Conservation (phyloP, 2,888 invertebrate species). For the Colostygia pectinataria region DNA sequence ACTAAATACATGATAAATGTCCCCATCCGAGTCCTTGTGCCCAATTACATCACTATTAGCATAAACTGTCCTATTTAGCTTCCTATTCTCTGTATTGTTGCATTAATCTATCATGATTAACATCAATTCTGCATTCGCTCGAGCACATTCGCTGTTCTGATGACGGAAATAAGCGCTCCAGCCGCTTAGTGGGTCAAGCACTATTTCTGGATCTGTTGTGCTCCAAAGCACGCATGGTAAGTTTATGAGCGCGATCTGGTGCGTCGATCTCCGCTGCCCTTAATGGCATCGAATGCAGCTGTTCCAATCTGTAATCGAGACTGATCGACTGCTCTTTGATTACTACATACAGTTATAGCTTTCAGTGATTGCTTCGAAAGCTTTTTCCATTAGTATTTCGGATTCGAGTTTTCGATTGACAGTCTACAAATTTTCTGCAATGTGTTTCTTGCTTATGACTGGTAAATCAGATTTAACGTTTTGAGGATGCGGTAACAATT, state of each 20-base stretch:
- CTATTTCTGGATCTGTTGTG: slow-evolving; percentile 77
- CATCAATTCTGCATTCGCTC: slow-evolving; percentile 49
- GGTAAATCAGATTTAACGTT: slow-evolving; percentile 8
- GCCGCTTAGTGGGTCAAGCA: slow-evolving; percentile 78
- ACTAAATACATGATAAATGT: slow-evolving; percentile 23
- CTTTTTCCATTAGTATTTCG: slow-evolving; percentile 13
- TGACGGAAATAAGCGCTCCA: slow-evolving; percentile 82
- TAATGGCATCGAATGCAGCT: slow-evolving; percentile 53
- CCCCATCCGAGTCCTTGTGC: slow-evolving; percentile 20
- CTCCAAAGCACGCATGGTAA: slow-evolving; percentile 65
- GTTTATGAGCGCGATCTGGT: slow-evolving; percentile 62
- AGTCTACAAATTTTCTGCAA: slow-evolving; percentile 12
- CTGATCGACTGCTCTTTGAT: slow-evolving; percentile 22
- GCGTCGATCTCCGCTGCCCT: slow-evolving; percentile 47
- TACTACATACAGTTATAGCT: slow-evolving; percentile 17
- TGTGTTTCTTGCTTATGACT: slow-evolving; percentile 12
- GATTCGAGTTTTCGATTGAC: slow-evolving; percentile 12
- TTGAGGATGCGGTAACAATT: slow-evolving; percentile 2
- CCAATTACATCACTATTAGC: slow-evolving; percentile 26
- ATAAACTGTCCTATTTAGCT: slow-evolving; percentile 23
- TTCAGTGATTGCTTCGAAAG: slow-evolving; percentile 9
- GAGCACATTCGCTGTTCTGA: slow-evolving; percentile 57
- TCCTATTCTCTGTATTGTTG: slow-evolving; percentile 39
- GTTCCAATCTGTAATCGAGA: slow-evolving; percentile 32
- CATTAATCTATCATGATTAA: slow-evolving; percentile 55